Conservation (phyloP, 2,113 vertebrate genomes). For the Pungitius pungitius region DNA sequence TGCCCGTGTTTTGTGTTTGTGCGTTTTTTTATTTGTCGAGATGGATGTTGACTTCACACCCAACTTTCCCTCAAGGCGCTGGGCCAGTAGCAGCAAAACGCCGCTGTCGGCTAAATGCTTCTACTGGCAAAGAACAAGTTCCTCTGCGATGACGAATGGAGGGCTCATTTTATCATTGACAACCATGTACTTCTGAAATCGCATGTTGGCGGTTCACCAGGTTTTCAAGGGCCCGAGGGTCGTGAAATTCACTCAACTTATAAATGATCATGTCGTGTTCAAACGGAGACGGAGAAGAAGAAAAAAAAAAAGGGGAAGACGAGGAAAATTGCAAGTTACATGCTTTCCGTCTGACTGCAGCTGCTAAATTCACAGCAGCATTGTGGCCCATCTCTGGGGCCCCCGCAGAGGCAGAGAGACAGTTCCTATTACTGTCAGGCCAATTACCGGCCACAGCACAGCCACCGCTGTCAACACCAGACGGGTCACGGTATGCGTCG, state of each 20-base stretch:
- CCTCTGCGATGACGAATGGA: slow-evolving; percentile 53
- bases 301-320: slow-evolving; percentile 32
- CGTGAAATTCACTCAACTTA: slow-evolving; percentile 58
- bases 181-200: slow-evolving; percentile 61
- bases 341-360: slow-evolving; percentile 64
- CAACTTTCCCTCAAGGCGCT: slow-evolving; percentile 56
- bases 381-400: slow-evolving; percentile 59
- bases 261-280: slow-evolving; percentile 69
- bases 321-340: slow-evolving; percentile 63
- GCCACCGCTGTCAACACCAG: slow-evolving; percentile 69
- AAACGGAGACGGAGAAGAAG: slow-evolving; percentile 45
- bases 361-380: slow-evolving; percentile 59
- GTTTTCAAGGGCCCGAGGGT: slow-evolving; percentile 54
- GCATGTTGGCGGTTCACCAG: slow-evolving; percentile 51
- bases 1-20: slow-evolving; percentile 48
- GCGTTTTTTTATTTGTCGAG: slow-evolving; percentile 60
- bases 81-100: slow-evolving; percentile 57
- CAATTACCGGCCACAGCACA: slow-evolving; percentile 71
- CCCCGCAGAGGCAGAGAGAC: slow-evolving; percentile 66
- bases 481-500: slow-evolving; percentile 52
- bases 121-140: slow-evolving; percentile 52
- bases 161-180: slow-evolving; percentile 68
- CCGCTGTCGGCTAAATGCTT: slow-evolving; percentile 53
- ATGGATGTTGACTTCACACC: slow-evolving; percentile 61
- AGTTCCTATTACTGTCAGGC: slow-evolving; percentile 77